Evolutionary conservation across 2,888 invertebrate genomes (phyloP).

Genomic region (Petrolisthes cinctipes): DNA sequence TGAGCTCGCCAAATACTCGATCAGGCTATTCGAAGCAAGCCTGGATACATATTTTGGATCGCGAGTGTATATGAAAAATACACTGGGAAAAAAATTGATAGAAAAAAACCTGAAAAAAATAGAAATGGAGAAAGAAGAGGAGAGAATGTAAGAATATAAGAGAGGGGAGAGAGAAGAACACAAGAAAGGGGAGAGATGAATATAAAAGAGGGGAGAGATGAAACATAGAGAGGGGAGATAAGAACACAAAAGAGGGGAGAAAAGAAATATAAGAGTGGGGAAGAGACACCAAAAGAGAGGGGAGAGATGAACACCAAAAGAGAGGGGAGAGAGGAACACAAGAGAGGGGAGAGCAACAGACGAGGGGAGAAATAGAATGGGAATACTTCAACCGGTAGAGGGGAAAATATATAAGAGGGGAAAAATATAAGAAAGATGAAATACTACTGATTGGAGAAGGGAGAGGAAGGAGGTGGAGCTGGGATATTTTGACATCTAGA

Average conservation of each 20-base stretch:
- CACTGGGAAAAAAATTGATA: too few species aligned
- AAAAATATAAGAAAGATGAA: not conserved
- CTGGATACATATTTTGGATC: too few species aligned
- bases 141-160: too few species aligned
- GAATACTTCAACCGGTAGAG: conserved; percentile 19
- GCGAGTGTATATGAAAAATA: too few species aligned
- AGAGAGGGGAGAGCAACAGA: not conserved
- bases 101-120: too few species aligned
- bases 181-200: not conserved
- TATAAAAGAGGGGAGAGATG: not conserved
- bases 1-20: too few species aligned
- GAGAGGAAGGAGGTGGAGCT: not conserved
- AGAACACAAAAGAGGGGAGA: not conserved
- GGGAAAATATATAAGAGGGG: not conserved
- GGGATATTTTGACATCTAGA: too few species aligned
- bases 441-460: too few species aligned
- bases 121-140: too few species aligned
- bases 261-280: not conserved
- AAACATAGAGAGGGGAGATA: not conserved
- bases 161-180: not conserved
- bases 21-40: too few species aligned
- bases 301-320: not conserved
- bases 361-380: not conserved
- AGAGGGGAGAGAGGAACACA: not conserved
- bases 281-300: not conserved